Evolutionary conservation across 23 tunicate genomes (phyloP), one percentile per base, ranked within the genome.

Genomic region (Diplosoma virens): DNA sequence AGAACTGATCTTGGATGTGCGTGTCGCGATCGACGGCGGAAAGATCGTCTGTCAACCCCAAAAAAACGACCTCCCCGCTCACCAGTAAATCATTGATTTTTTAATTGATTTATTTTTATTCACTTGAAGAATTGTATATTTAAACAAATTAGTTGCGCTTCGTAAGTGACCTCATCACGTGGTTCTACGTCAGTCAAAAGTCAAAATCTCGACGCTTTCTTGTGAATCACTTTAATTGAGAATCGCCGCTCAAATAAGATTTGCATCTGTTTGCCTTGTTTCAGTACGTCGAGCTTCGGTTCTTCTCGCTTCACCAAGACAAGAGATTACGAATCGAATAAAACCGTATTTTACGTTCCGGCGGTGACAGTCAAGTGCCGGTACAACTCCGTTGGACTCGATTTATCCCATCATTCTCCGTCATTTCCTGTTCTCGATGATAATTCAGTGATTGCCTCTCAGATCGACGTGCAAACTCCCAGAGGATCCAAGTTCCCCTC

Each of bases 11-110:
- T 58, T 92, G 3, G 88, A 92, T 67, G 67, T 92, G 0, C 69
- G 79, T 32, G 97, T 84, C 27, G 97, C 73, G 33, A 89, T 92
- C 18, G 91, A 92, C 25, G 97, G 88, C 17, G 97, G 97, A 1
- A 80, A 85, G 58, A 92, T 92, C 16, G 87, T 80, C 1, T 92
- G 97, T 81, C 87, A 85, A 50, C 97, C 87, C 7, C 33, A 33
- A 30, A 78, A 72, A 48, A 61, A 72, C 7, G 74, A 67, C 4
- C 2, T 2, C 7, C 17, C 74, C 25, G 4, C 3, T 3, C 7
- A 18, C 52, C 5, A 37, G 74, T 67, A 26, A 67, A 52, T 35
- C 17, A 18, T 9, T 9, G 16, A 45, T 16, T 45, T 45, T 45
- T 9, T 16, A n/a, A n/a, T n/a, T n/a, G n/a, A n/a, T n/a, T n/a